A percentile compares a stretch with the other conserved stretches of the same genome.
phyloP scores from a whole-genome alignment of 2,113 vertebrate genomes.

The Lichenostomus cassidix region DNA sequence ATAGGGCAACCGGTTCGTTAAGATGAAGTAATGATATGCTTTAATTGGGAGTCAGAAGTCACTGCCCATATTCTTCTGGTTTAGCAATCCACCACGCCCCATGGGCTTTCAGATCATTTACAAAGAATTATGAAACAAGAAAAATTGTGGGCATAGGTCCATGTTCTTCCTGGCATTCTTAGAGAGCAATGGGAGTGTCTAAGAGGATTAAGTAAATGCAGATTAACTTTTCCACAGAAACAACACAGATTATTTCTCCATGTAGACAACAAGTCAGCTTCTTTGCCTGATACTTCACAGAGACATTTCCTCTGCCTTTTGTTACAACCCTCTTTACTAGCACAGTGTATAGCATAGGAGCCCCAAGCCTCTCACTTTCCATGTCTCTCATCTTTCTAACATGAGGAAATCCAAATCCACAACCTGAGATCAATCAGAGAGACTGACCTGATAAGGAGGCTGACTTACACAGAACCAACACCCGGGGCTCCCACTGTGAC shows the following conservation, averaged over 20 bases:
- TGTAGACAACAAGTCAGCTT: neutral
- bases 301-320: neutral
- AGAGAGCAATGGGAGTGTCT: neutral
- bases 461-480: neutral
- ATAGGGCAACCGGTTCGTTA: neutral
- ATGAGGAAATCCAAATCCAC: neutral
- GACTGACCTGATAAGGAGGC: accelerated
- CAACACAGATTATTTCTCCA: neutral
- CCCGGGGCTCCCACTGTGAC: neutral
- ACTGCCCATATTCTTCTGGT: neutral
- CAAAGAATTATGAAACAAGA: neutral
- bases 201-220: neutral
- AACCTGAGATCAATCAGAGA: neutral
- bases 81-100: neutral
- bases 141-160: neutral
- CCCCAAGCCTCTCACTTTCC: neutral
- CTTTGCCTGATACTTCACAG: neutral
- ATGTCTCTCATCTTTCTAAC: neutral
- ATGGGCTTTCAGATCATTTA: neutral
- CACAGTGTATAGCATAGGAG: neutral
- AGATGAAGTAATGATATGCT: neutral
- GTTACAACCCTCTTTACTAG: neutral
- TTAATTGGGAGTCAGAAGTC: neutral
- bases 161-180: conserved; percentile 2
- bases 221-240: neutral